Base-by-base conservation (phyloP, 1,140 invertebrate genomes). In the Caenorhabditis latens region DNA sequence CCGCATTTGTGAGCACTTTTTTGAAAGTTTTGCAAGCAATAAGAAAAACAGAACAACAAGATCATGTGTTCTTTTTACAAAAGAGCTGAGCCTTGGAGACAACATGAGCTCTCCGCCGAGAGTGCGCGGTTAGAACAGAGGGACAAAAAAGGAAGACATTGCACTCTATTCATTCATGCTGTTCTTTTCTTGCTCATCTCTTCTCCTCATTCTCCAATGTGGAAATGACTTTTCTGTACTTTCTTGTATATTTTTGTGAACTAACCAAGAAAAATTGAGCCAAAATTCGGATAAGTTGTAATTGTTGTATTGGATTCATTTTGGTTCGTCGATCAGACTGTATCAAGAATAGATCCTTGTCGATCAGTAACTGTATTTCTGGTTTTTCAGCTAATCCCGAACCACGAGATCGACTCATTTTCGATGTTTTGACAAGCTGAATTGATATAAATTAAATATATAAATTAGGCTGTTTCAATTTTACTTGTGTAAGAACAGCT, bases 331-430 rank as follows among this genome's bases (percentile, higher is more conserved):
- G 83, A 48, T 85, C 86, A 9, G 58, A 61, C 14, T 57, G 58
- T 50, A 87, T 55, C 11, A 57, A 61, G 48, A 87, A 87, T 32
- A 87, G 42, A 19, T 87, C 86, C 16, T 85, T 85, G 84, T 87
- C 86, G 6, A 87, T 6, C 57, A 63, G 16, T n/a, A 11, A n/a
- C 50, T 86, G 86, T 14, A 65, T 42, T 48, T 86, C 86, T 8
- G 86, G 83, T n/a, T 84, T 79, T 24, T 84, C 86, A n/a, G 43
- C 48, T 24, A 79, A 55, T 7, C 42, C 13, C 8, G 43, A 43
- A n/a, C 48, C 21, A 11, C 82, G 14, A 4, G 42, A 48, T 83
- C 71, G 24, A 16, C 40, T 71, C 79, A 71, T 50, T 55, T 58
- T 58, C 42, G 71, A 79, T 21, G 46, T 79, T 53, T 79, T 79